Base-by-base conservation (phyloP, 2,797 vertebrate species). In the Tolypeutes matacus region DNA sequence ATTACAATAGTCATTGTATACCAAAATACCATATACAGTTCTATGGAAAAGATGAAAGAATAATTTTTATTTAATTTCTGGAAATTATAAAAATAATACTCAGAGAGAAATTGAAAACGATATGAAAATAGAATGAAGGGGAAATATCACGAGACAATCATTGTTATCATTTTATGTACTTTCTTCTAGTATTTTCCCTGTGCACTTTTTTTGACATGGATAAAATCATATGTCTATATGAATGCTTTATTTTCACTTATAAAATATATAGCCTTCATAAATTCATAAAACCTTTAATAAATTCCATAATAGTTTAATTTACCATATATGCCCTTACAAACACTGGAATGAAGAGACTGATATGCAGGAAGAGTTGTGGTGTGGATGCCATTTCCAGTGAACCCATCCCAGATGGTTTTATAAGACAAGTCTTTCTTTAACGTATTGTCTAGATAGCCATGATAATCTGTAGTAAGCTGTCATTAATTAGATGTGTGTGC, bases 191-290 rank as follows among this genome's bases (percentile, higher is more conserved):
- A 53, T 75, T 82, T 93, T 58, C 27, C n/a, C 29, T 56, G 31
- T 62, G 34, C 0, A 27, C 21, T 27, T 42, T 82, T 72, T 42
- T 92, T 86, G 64, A 80, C 5, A 60, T 29, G 49, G 36, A 65
- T 64, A 3, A 83, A 72, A 53, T 64, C 14, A 72, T 83, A 87
- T 49, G 15, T 17, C 51, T 72, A 65, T 34, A 84, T 89, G 78
- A 78, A 64, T 73, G 10, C 53, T 14, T 60, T 39, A 82, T 53
- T 83, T 76, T 89, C 39, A 72, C 80, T 36, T 89, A 17, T 46
- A 75, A 85, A 95, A 82, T 60, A 86, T 29, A 64, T 25, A 70
- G 39, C 70, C 53, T 64, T 53, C 42, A 85, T 85, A 56, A 67
- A 39, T 85, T 72, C 14, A 31, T 76, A 85, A 83, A 89, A 64